phyloP scores from a whole-genome alignment of 2,113 vertebrate genomes.

The Callaeas wilsoni region DNA sequence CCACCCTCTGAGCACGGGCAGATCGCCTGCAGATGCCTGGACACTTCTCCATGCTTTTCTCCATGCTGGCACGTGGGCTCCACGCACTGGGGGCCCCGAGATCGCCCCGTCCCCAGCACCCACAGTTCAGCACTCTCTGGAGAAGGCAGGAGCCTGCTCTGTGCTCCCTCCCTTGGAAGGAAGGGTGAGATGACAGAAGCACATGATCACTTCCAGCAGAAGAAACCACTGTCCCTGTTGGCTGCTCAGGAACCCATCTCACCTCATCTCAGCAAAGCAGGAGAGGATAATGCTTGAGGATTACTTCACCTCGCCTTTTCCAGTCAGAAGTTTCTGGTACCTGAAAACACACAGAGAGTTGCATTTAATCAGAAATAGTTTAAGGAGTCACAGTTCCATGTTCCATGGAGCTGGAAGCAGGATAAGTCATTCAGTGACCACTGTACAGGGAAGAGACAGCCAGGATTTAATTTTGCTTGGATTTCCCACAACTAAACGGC shows the following conservation, averaged over 20 bases:
- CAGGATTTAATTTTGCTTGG: not conserved
- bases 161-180: not conserved
- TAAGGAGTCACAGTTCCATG: not conserved
- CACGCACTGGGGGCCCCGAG: rapidly evolving
- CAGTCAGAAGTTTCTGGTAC: not conserved
- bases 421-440: not conserved
- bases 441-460: not conserved
- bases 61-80: not conserved
- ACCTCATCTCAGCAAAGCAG: conserved; percentile 47
- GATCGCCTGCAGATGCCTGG: not conserved
- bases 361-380: not conserved
- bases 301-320: not conserved
- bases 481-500: not conserved
- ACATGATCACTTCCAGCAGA: not conserved
- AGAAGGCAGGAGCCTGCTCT: not conserved
- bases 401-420: not conserved
- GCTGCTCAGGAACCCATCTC: conserved; percentile 30
- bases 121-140: not conserved
- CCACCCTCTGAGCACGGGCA: not conserved
- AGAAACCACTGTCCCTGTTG: conserved; percentile 25
- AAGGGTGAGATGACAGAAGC: not conserved
- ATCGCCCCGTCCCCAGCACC: not conserved
- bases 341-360: conserved; percentile 19
- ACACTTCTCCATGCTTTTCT: not conserved
- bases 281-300: not conserved